Conservation (phyloP, 2,888 invertebrate species). For the Tineola bisselliella region DNA sequence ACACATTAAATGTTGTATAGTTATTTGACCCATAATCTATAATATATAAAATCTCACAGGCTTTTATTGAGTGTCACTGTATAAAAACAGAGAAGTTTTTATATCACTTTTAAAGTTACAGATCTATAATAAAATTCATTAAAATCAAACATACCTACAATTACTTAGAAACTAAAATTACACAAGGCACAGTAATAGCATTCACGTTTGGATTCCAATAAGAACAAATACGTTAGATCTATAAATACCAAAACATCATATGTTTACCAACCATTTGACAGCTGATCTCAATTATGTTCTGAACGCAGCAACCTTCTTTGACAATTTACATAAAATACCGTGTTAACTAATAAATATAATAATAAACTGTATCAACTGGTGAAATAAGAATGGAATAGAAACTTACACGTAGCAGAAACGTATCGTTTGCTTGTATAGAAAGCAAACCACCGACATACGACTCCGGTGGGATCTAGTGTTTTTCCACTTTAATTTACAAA, state of each 20-base stretch:
- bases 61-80: too few species aligned
- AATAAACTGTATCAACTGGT: constrained; percentile 25
- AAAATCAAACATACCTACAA: too few species aligned
- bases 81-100: too few species aligned
- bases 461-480: constrained; percentile 52
- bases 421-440: constrained; percentile 54
- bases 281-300: constrained; percentile 21
- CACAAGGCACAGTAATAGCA: neutral
- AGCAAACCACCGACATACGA: constrained; percentile 50
- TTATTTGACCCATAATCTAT: too few species aligned
- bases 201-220: constrained; percentile 29
- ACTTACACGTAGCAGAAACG: constrained; percentile 60
- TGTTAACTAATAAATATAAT: constrained; percentile 21
- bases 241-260: constrained; percentile 39
- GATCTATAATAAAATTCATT: too few species aligned
- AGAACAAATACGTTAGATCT: constrained; percentile 25
- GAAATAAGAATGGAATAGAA: constrained; percentile 38
- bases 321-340: neutral
- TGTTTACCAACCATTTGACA: constrained; percentile 38
- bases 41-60: too few species aligned
- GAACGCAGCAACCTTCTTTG: neutral
- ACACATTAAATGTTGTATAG: too few species aligned
- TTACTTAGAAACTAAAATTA: too few species aligned
- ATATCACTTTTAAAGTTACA: too few species aligned
- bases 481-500: constrained; percentile 44